Percentiles rank a stretch among this genome's conserved stretches.
Evolutionary conservation across 2,888 invertebrate species (phyloP).

Genomic region (Gymnoscelis rufifasciata): DNA sequence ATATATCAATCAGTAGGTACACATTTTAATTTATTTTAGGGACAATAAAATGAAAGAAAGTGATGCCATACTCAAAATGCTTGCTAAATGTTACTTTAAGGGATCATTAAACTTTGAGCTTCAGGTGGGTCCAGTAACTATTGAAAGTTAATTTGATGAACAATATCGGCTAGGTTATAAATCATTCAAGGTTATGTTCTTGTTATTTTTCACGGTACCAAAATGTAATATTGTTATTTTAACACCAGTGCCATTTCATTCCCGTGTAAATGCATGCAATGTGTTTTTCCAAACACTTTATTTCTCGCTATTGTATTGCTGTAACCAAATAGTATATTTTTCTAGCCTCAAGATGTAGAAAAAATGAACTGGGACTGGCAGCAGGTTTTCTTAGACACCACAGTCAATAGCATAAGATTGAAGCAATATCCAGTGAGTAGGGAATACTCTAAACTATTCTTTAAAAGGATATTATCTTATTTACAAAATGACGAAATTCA

Average conservation of each 20-base stretch:
- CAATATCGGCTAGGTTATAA: too few relatives aligned
- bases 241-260: too few relatives aligned
- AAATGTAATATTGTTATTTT: too few relatives aligned
- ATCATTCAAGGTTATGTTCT: too few relatives aligned
- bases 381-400: conserved; percentile 76
- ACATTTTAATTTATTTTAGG: too few relatives aligned
- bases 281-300: too few relatives aligned
- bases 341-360: conserved; percentile 48
- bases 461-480: conserved; percentile 81
- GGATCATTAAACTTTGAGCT: conserved; percentile 38
- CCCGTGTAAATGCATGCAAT: too few relatives aligned
- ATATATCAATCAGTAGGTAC: too few relatives aligned
- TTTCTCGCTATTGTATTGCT: too few relatives aligned
- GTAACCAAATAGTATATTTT: conserved; percentile 18
- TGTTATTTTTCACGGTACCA: too few relatives aligned
- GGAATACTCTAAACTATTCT: conserved; percentile 81
- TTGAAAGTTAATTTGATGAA: too few relatives aligned
- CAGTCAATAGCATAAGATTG: conserved; percentile 75
- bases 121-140: conserved; percentile 41
- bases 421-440: conserved; percentile 80
- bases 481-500: conserved; percentile 81
- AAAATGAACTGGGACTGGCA: conserved; percentile 75
- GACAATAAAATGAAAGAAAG: not conserved
- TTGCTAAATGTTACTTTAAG: conserved; percentile 38
- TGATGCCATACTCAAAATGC: conserved; percentile 16